Evolutionary conservation across 2,888 invertebrate species (phyloP).

Genomic region (Diplolepis rosae): DNA sequence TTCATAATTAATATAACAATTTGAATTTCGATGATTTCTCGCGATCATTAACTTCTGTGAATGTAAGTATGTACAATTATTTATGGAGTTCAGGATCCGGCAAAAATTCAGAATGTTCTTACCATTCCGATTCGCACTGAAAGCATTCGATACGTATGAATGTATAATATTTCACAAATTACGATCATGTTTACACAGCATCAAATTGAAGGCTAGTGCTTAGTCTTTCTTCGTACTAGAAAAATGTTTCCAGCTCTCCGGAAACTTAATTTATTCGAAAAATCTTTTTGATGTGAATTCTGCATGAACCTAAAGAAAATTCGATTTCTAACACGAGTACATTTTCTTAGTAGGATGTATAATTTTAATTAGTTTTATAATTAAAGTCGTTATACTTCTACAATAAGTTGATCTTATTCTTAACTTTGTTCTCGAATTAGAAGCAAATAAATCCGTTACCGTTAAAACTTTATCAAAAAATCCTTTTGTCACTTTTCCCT

Average conservation of each 20-base stretch:
- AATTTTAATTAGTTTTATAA: no score
- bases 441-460: background rate
- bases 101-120: slow-evolving; percentile 9
- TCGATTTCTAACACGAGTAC: no score
- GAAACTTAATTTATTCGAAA: no score
- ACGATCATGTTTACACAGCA: background rate
- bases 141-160: background rate
- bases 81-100: slow-evolving; percentile 12
- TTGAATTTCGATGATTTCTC: slow-evolving; percentile 20
- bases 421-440: background rate
- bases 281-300: no score
- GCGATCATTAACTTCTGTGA: background rate
- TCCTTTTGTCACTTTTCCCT: background rate
- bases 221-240: background rate
- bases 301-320: no score
- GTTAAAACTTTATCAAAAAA: background rate
- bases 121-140: background rate
- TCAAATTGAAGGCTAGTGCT: background rate
- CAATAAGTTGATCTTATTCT: background rate
- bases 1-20: slow-evolving; percentile 17
- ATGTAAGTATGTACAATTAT: slow-evolving; percentile 15
- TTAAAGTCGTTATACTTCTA: no score
- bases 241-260: background rate
- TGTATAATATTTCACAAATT: slow-evolving; percentile 13
- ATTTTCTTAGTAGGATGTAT: no score